phyloP scores from a whole-genome alignment of 2,113 vertebrate species.

The Colossoma macropomum region DNA sequence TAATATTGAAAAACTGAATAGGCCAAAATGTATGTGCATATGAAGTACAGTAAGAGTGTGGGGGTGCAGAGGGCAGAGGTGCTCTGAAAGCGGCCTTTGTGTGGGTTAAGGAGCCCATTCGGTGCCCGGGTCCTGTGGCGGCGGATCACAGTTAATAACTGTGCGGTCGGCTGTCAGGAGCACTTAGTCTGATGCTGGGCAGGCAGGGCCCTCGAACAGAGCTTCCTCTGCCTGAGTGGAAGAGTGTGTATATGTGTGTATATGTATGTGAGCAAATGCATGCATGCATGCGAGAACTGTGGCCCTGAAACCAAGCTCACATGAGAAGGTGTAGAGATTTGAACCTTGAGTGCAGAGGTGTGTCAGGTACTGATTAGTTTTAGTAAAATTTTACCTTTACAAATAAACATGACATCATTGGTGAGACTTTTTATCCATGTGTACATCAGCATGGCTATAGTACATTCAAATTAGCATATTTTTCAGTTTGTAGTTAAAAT shows the following conservation, averaged over 20 bases:
- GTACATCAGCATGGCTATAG: too few relatives aligned
- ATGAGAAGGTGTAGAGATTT: not conserved
- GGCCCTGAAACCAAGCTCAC: slow-evolving; percentile 6
- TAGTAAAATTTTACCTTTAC: not conserved
- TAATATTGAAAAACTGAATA: not conserved
- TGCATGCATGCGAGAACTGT: slow-evolving; percentile 25
- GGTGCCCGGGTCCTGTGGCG: slow-evolving; percentile 71
- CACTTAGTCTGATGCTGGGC: slow-evolving; percentile 82
- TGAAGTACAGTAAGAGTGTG: slow-evolving; percentile 71
- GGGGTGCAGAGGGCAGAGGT: slow-evolving; percentile 40
- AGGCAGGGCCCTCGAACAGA: slow-evolving; percentile 69
- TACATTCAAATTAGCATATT: too few relatives aligned
- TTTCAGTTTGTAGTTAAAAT: slow-evolving; percentile 38
- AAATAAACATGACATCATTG: not conserved
- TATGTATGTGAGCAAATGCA: slow-evolving; percentile 21
- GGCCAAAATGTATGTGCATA: slow-evolving; percentile 46
- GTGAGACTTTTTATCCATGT: too few relatives aligned
- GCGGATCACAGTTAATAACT: slow-evolving; percentile 83
- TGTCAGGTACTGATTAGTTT: slow-evolving; percentile 23
- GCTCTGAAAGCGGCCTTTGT: slow-evolving; percentile 81
- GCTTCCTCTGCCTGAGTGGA: slow-evolving; percentile 65
- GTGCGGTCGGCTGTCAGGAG: slow-evolving; percentile 80
- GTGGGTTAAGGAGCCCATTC: slow-evolving; percentile 66
- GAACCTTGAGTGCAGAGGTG: not conserved
- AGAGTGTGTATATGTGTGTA: slow-evolving; percentile 30